Conservation (phyloP, 1,140 invertebrate genomes). For the Lepidurus couesii region DNA sequence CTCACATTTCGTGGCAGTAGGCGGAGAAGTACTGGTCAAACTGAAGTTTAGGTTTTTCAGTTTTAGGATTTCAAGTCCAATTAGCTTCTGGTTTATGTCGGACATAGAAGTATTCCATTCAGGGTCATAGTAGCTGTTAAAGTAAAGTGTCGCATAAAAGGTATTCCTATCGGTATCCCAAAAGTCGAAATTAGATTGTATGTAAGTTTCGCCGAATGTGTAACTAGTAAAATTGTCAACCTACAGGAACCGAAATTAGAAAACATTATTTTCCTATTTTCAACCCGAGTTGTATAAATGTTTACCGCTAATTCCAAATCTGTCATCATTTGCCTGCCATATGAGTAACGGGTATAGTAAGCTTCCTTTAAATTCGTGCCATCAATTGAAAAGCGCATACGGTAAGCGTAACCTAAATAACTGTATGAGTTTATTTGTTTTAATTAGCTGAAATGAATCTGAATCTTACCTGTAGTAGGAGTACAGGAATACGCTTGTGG, state of each 20-base stretch:
- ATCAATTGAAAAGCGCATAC: neutral
- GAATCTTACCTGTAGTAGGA: too few species aligned
- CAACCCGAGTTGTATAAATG: neutral
- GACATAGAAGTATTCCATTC: neutral
- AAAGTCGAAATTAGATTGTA: neutral
- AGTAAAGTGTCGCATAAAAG: neutral
- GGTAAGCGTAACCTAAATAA: neutral
- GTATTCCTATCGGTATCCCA: neutral
- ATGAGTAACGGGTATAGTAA: too few species aligned
- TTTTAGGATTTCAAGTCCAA: neutral
- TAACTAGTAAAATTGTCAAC: neutral
- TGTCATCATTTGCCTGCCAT: neutral
- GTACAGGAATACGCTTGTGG: too few species aligned
- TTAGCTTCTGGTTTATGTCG: neutral
- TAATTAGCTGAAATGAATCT: too few species aligned
- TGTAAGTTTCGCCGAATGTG: neutral
- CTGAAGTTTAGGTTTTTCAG: neutral
- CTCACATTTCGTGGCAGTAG: neutral
- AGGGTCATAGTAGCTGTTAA: neutral
- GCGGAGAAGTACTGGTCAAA: neutral
- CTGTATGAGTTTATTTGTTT: too few species aligned
- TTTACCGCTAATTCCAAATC: neutral
- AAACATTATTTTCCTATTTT: neutral
- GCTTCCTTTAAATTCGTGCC: neutral
- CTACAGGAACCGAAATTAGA: neutral